phyloP scores from a whole-genome alignment of 2,113 vertebrate species.

The Fukomys damarensis region DNA sequence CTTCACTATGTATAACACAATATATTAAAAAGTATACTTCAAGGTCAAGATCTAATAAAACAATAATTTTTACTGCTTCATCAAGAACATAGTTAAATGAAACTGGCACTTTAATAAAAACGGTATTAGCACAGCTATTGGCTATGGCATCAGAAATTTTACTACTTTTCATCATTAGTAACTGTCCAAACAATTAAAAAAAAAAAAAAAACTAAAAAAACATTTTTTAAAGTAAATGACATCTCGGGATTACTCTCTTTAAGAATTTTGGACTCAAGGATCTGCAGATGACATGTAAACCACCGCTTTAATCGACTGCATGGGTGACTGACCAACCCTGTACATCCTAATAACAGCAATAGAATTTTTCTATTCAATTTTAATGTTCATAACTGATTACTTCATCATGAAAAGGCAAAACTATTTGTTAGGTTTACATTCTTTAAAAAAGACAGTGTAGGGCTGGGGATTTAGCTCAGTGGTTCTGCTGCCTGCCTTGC shows the following conservation, averaged over 20 bases:
- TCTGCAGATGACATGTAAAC: neutral
- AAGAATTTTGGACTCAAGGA: neutral
- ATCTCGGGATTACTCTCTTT: neutral
- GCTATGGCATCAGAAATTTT: neutral
- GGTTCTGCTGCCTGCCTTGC: too few species aligned
- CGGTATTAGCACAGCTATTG: neutral
- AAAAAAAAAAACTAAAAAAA: neutral
- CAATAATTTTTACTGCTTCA: neutral
- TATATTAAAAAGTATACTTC: neutral
- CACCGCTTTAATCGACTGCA: neutral
- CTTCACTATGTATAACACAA: neutral
- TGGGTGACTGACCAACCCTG: neutral
- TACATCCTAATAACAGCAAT: neutral
- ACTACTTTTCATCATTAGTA: neutral
- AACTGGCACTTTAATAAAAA: neutral
- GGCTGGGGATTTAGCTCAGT: too few species aligned
- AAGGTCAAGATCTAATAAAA: neutral
- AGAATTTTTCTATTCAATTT: neutral
- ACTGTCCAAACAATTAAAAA: neutral
- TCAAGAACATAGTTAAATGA: neutral
- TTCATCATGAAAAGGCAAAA: constrained; percentile 12
- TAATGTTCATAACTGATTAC: neutral
- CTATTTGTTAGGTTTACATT: neutral
- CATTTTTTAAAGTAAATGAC: neutral
- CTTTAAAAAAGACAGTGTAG: neutral